Evolutionary conservation across 2,888 invertebrate species (phyloP), one percentile per base, ranked within the genome.

Genomic region (Aspidapion aeneum): DNA sequence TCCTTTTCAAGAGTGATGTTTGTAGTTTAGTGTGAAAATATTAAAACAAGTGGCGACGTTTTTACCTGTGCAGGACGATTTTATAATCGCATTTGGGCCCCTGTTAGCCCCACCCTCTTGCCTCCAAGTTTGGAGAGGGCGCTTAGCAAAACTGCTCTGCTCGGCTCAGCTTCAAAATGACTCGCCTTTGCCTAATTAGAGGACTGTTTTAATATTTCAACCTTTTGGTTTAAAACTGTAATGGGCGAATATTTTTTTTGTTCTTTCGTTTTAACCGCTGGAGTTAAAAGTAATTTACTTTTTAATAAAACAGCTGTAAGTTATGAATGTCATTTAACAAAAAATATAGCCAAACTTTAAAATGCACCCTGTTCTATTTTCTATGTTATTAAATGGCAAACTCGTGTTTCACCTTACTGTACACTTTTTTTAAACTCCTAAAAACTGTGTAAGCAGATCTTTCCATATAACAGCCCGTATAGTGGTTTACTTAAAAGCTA

Each of bases 81-180:
- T 52, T 19, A 60, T 60, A 61, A 61, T 61, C 56, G 22, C 51
- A 22, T 61, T 61, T 61, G 57, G 50, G 51, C 21, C 18, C 57
- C 54, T 22, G 17, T 55, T 48, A 17, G 55, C 35, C 5, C 35
- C 35, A 35, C 35, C 5, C 12, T 12, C 35, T 12, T 7, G 12
- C 3, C 35, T 35, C 12, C 35, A 3, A 35, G 35, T 35, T 35
- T 35, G 35, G 35, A 35, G 35, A 35, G 35, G 35, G 35, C 12
- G 35, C 35, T 35, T 35, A 35, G 18, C 48, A 49, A 60, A 60
- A n/a, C 54, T 60, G 35, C 5, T n/a, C n/a, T 12, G 35, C 35
- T 35, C 35, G 35, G n/a, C n/a, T n/a, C n/a, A 35, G 35, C 59
- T 59, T 21, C 21, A 51, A 51, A 59, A 21, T 51, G 19, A 59